A percentile compares a stretch with the other conserved stretches of the same genome.
phyloP scores from a whole-genome alignment of 2,113 vertebrate species.

The Aptenodytes forsteri region DNA sequence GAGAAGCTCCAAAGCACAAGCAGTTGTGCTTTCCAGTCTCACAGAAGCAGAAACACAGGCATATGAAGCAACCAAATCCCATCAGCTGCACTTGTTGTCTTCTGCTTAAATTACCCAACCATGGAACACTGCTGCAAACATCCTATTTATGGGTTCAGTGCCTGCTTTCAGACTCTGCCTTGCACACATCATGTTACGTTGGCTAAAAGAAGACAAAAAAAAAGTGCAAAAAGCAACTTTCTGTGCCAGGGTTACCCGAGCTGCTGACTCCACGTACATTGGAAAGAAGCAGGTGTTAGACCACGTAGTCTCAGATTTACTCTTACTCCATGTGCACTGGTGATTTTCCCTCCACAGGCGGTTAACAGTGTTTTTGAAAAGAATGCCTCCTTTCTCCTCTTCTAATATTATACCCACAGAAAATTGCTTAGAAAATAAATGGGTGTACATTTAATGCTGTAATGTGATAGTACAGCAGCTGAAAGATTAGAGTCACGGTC shows the following conservation, averaged over 20 bases:
- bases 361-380: not conserved
- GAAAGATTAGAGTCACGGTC: not conserved
- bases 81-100: not conserved
- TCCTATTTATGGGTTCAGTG: constrained; percentile 18
- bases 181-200: not conserved
- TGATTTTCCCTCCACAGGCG: constrained; percentile 1
- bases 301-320: not conserved
- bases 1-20: not conserved
- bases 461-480: not conserved
- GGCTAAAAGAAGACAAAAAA: not conserved
- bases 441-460: not conserved
- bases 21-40: not conserved
- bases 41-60: not conserved
- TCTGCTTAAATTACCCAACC: constrained; percentile 34
- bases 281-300: constrained; percentile 9
- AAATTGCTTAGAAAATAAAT: not conserved
- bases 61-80: not conserved
- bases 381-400: not conserved
- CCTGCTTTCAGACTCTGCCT: constrained; percentile 27
- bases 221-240: not conserved
- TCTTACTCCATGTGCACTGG: not conserved
- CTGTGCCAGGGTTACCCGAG: not conserved
- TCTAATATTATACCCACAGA: not conserved
- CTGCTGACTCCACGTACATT: not conserved
- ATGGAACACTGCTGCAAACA: not conserved